Evolutionary conservation across 1,140 invertebrate genomes (phyloP), one percentile per base, ranked within the genome.

Genomic region (Copidosoma floridanum): DNA sequence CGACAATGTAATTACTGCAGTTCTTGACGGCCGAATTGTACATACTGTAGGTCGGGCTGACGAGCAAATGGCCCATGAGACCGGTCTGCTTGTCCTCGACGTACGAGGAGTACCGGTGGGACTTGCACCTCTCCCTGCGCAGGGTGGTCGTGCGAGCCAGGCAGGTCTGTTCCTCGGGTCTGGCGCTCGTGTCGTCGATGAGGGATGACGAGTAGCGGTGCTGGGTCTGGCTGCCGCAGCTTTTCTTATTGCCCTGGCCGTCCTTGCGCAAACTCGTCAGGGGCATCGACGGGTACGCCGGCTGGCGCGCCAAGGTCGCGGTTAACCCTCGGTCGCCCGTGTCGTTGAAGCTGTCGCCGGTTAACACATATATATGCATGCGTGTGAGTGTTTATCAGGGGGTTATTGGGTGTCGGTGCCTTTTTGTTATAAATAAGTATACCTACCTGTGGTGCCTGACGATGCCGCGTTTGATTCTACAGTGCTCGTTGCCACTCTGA

Each of bases 381-480:
- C n/a, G n/a, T n/a, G n/a, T n/a, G n/a, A n/a, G n/a, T n/a, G n/a
- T n/a, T n/a, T n/a, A n/a, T n/a, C n/a, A n/a, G n/a, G n/a, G n/a
- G n/a, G n/a, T n/a, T n/a, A n/a, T n/a, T n/a, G n/a, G n/a, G n/a
- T n/a, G n/a, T n/a, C n/a, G n/a, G n/a, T n/a, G n/a, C n/a, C n/a
- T n/a, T n/a, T n/a, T n/a, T n/a, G n/a, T n/a, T n/a, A n/a, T n/a
- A n/a, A n/a, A n/a, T n/a, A n/a, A n/a, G n/a, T n/a, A n/a, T n/a
- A n/a, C n/a, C 43, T 71, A 80, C 78, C 77, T 80, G 54, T 81
- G 79, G 68, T 81, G 79, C 63, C 79, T 77, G 35, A 81, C 79
- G 21, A 81, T 81, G 37, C 77, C 77, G 24, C 79, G 73, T 56
- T 81, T 81, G n/a, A 81, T 81, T 52, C 76, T 70, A 58, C 79